Base-by-base conservation (phyloP, 2,113 vertebrate species). In the Sphaerodactylus townsendi region DNA sequence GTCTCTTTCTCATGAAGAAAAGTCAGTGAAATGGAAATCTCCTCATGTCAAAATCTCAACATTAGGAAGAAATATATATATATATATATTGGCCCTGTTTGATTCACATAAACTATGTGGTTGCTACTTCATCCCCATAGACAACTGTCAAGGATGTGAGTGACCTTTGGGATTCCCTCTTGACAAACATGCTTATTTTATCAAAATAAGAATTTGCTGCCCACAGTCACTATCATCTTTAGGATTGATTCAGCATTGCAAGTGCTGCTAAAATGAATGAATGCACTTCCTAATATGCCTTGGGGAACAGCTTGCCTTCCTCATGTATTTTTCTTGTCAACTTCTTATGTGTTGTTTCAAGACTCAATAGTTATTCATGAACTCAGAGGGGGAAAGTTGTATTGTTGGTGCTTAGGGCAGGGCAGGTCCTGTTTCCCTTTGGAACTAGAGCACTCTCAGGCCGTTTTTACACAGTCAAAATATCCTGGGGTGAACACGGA, bases 131-230 rank as follows among this genome's bases (percentile, higher is more conserved):
- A 89, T 81, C 83, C 81, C 88, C 92, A 44, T 86, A 86, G 86
- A 93, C 86, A 93, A 84, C 87, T 90, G 84, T 93, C 90, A 90
- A 91, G 75, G 86, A 74, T 92, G 85, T 84, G 79, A 79, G 80
- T 84, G 85, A 86, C 92, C 84, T 89, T 75, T 84, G 59, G 85
- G 89, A 79, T 92, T 93, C 76, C 89, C 53, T 92, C 95, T 92
- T 92, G 84, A 95, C 86, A 19, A 90, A 59, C 66, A 35, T 85
- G 81, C 87, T 94, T 93, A 92, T 90, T 95, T 90, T 91, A 89
- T 77, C 88, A 87, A 83, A 93, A 65, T 82, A 91, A 92, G 91
- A 81, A 71, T 77, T 91, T 92, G 82, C 65, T 88, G 93, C 92
- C 93, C 72, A 81, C 69, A 86, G 85, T 92, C 90, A 91, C 76